A percentile compares a stretch with the other conserved stretches of the same genome.
phyloP scores from a whole-genome alignment of 2,888 invertebrate genomes.

The Axea sp. region DNA sequence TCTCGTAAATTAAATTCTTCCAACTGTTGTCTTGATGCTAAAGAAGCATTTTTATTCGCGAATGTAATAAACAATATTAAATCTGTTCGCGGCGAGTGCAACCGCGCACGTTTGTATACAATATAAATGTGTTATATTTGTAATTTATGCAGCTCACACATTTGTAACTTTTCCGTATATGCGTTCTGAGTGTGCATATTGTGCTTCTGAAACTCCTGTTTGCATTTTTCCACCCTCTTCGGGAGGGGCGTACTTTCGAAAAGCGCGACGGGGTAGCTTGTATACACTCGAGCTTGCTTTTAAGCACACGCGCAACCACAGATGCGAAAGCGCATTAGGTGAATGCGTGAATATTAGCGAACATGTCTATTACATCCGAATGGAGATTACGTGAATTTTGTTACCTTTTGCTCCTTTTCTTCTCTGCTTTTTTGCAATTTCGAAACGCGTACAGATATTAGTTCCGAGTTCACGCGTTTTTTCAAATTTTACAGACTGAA shows the following conservation, averaged over 20 bases:
- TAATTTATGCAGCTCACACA: conserved; percentile 41
- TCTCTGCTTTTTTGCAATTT: conserved; percentile 15
- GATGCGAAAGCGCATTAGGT: conserved; percentile 46
- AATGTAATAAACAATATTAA: conserved; percentile 39
- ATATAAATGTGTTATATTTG: conserved; percentile 41
- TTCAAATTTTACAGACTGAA: conserved; percentile 30
- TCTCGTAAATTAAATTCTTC: conserved; percentile 18
- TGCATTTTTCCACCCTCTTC: conserved; percentile 57
- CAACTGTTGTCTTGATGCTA: conserved; percentile 8
- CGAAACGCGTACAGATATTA: conserved; percentile 24
- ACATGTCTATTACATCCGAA: conserved; percentile 48
- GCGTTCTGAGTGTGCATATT: conserved; percentile 32
- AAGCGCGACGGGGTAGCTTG: conserved; percentile 54
- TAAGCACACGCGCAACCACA: conserved; percentile 49
- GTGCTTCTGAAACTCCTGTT: conserved; percentile 34
- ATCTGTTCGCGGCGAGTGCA: conserved; percentile 28
- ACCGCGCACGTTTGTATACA: conserved; percentile 15
- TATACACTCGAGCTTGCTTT: conserved; percentile 55
- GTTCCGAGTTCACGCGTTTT: conserved; percentile 37
- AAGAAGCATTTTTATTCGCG: conserved; percentile 31
- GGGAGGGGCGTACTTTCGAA: conserved; percentile 53
- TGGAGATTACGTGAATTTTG: conserved; percentile 21
- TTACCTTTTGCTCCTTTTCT: conserved; percentile 3
- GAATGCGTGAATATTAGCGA: conserved; percentile 52
- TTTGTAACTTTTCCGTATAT: conserved; percentile 33